Conservation (phyloP, 1,140 invertebrate genomes). For the Chrysoperla carnea region DNA sequence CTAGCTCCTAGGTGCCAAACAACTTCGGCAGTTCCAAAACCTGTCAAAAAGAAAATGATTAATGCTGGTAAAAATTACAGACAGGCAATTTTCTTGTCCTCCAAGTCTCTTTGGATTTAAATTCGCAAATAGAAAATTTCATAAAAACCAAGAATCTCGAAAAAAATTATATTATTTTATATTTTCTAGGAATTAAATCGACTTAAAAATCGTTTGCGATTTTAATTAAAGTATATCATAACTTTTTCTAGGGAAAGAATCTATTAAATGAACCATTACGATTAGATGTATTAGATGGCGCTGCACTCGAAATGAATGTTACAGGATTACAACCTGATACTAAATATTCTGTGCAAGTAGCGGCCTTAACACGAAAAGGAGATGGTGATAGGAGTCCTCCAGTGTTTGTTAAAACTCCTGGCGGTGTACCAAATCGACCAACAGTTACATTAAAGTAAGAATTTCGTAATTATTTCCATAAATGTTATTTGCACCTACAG, state of each 20-base stretch:
- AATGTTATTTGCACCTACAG: neutral
- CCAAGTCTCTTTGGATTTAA: too few species aligned
- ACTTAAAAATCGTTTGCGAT: neutral
- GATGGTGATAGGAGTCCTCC: conserved; percentile 78
- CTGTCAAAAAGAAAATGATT: too few species aligned
- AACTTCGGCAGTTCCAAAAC: too few species aligned
- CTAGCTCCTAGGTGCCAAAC: too few species aligned
- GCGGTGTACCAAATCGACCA: conserved; percentile 82
- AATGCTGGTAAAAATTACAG: too few species aligned
- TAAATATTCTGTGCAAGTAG: conserved; percentile 80
- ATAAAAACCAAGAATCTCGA: too few species aligned
- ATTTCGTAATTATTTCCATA: conserved; percentile 5
- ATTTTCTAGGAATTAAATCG: neutral
- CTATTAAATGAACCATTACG: conserved; percentile 67
- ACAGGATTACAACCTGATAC: conserved; percentile 84
- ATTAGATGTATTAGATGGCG: conserved; percentile 65
- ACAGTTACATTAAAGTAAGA: conserved; percentile 66
- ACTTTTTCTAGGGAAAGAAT: conserved; percentile 42
- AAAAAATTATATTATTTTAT: too few species aligned
- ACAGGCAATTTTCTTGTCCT: too few species aligned
- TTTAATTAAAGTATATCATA: neutral
- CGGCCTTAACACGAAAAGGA: conserved; percentile 84
- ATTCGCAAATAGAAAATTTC: too few species aligned
- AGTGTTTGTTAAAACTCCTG: conserved; percentile 71
- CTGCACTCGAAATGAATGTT: conserved; percentile 62